Evolutionary conservation across 2,888 invertebrate genomes (phyloP).

Genomic region (Eristalis pertinax): DNA sequence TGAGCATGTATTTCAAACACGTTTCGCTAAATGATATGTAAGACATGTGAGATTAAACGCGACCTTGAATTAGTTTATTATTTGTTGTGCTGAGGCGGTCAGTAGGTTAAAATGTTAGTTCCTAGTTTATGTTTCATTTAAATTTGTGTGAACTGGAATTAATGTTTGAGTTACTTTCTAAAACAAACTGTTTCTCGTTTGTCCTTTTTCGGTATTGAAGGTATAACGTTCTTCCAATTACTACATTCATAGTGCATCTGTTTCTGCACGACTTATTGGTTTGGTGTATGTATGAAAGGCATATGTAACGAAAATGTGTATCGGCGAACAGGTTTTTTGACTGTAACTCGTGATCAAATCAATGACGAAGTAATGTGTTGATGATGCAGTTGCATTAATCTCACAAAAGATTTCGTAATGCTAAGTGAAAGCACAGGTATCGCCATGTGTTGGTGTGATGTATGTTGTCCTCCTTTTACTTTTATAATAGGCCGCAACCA

Average conservation of each 20-base stretch:
- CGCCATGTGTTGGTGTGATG: slow-evolving; percentile 9
- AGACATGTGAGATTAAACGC: slow-evolving; percentile 36
- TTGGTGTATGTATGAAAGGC: background rate
- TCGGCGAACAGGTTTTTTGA: slow-evolving; percentile 15
- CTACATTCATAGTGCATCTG: background rate
- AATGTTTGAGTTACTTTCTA: too few relatives aligned
- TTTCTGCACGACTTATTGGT: background rate
- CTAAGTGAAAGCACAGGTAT: background rate
- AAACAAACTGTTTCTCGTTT: background rate
- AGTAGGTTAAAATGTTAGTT: slow-evolving; percentile 21
- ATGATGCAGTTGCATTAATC: background rate
- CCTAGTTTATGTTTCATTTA: slow-evolving; percentile 23
- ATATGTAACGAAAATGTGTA: background rate
- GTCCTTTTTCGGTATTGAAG: background rate
- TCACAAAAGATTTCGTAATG: background rate
- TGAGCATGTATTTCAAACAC: slow-evolving; percentile 32
- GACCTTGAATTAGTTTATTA: slow-evolving; percentile 46
- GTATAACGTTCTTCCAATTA: background rate
- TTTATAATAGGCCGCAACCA: background rate
- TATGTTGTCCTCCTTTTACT: background rate
- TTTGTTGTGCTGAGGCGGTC: slow-evolving; percentile 19
- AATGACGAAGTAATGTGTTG: background rate
- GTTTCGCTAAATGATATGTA: slow-evolving; percentile 29
- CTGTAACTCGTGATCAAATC: slow-evolving; percentile 25
- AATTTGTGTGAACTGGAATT: background rate